phyloP scores from a whole-genome alignment of 1,140 invertebrate genomes.

The Drosophila orosa region DNA sequence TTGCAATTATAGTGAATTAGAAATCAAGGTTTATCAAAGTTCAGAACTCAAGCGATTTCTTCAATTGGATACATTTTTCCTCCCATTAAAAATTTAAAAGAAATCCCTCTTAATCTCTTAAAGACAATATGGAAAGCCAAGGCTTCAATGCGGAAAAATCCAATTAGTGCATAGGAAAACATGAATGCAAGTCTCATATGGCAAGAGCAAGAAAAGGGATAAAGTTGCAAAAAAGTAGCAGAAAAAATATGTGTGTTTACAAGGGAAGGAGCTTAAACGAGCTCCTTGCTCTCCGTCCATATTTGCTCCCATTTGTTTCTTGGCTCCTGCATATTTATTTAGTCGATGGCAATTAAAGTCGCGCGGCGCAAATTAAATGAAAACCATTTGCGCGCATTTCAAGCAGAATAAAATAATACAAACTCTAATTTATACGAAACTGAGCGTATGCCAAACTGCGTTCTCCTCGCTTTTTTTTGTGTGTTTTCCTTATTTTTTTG shows the following conservation, averaged over 20 bases:
- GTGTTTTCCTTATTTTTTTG: constrained; percentile 20
- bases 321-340: constrained; percentile 42
- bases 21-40: neutral
- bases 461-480: constrained; percentile 19
- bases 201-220: no score
- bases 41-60: neutral
- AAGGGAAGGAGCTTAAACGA: constrained; percentile 14
- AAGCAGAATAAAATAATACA: constrained; percentile 81
- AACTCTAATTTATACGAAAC: constrained; percentile 78
- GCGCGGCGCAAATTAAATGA: constrained; percentile 69
- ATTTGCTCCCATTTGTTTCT: constrained; percentile 69
- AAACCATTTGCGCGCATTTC: constrained; percentile 75
- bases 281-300: constrained; percentile 19
- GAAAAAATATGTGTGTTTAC: constrained; percentile 28
- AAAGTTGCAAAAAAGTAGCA: neutral
- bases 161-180: constrained; percentile 15
- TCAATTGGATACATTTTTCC: neutral
- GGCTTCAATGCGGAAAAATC: constrained; percentile 3
- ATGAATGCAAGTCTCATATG: neutral
- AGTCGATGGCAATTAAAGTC: constrained; percentile 73
- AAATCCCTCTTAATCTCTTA: neutral
- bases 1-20: neutral
- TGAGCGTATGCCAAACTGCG: constrained; percentile 45
- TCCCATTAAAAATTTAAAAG: neutral
- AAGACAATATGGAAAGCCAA: neutral